phyloP scores from a whole-genome alignment of 2,888 invertebrate species.

The Stenurella melanura region DNA sequence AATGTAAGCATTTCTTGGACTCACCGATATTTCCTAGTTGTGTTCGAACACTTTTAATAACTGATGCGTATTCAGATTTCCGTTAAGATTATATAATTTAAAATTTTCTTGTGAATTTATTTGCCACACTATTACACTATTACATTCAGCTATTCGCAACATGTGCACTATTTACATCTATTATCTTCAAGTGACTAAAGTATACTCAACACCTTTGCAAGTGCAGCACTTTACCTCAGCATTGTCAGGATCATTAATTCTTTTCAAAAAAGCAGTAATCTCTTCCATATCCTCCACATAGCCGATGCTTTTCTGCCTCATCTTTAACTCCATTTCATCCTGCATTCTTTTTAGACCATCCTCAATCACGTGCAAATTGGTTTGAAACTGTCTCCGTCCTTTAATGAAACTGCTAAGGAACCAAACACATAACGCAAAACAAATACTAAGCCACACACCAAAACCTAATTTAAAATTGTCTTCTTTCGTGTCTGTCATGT shows the following conservation, averaged over 20 bases:
- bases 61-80: not conserved
- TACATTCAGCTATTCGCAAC: conserved; percentile 5
- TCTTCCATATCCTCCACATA: conserved; percentile 60
- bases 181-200: not conserved
- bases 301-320: conserved; percentile 61
- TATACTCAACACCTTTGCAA: not conserved
- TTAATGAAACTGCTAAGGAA: conserved; percentile 65
- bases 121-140: not conserved
- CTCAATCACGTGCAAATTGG: conserved; percentile 69
- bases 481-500: conserved; percentile 19
- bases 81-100: too few relatives aligned
- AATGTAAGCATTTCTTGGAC: too few relatives aligned
- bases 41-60: not conserved
- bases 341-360: conserved; percentile 69
- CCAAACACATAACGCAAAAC: conserved; percentile 66
- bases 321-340: conserved; percentile 63
- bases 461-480: conserved; percentile 57
- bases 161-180: not conserved
- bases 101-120: too few relatives aligned
- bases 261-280: conserved; percentile 52
- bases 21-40: too few relatives aligned
- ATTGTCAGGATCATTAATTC: conserved; percentile 39
- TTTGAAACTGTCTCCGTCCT: conserved; percentile 65
- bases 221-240: conserved; percentile 19
- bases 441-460: conserved; percentile 64